Conservation (phyloP, 2,113 vertebrate genomes). For the Crocuta crocuta region DNA sequence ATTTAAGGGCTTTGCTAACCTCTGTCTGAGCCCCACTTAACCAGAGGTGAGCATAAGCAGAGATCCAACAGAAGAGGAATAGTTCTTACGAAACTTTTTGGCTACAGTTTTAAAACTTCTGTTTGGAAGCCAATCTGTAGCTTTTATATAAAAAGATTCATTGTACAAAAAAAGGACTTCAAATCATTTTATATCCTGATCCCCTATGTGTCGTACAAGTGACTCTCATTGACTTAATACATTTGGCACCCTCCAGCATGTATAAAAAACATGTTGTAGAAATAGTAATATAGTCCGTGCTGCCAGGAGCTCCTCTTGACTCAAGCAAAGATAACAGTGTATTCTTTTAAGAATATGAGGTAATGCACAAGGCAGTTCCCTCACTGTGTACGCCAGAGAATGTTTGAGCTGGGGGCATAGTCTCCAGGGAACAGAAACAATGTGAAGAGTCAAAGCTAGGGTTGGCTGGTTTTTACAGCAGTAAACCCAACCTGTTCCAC, state of each 20-base stretch:
- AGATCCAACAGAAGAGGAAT: not conserved
- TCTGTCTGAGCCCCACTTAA: not conserved
- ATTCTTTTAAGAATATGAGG: constrained; percentile 36
- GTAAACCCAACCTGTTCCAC: constrained; percentile 43
- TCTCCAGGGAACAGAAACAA: constrained; percentile 29
- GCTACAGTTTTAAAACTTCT: constrained; percentile 2
- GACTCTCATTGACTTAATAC: constrained; percentile 53
- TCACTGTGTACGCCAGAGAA: not conserved
- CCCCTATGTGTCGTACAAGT: constrained; percentile 17
- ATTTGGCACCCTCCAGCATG: constrained; percentile 34
- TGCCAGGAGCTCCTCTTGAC: constrained; percentile 50
- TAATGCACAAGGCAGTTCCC: not conserved
- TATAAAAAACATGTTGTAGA: constrained; percentile 55
- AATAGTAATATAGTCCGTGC: constrained; percentile 45
- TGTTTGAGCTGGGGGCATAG: not conserved
- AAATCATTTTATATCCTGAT: constrained; percentile 51
- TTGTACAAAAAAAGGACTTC: constrained; percentile 31
- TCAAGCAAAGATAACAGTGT: constrained; percentile 44
- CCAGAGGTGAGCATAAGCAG: not conserved
- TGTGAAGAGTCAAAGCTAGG: constrained; percentile 41
- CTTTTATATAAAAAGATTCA: constrained; percentile 52
- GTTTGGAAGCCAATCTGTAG: constrained; percentile 49
- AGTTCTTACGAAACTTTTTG: not conserved
- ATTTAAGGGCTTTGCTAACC: not conserved
- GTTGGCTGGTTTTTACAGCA: constrained; percentile 42